Evolutionary conservation across 2,797 vertebrate genomes (phyloP), one percentile per base, ranked within the genome.

Genomic region (Sitta carolinensis): DNA sequence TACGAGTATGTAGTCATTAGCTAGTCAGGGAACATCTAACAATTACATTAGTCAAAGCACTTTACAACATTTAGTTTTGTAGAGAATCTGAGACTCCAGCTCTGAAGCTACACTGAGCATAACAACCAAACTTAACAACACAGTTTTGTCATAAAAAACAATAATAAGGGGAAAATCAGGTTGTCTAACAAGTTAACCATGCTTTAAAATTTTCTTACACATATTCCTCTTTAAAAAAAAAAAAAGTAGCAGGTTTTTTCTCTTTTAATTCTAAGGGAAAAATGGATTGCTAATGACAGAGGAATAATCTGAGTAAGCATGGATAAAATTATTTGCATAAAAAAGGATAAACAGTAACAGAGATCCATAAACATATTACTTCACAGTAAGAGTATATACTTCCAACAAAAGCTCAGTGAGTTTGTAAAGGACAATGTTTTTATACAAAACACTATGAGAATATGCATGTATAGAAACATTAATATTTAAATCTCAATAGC

Each of bases 11-110:
- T 54, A 94, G 92, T 95, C 88, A 96, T 96, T 97, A 95, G 84
- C 78, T 83, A 96, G 86, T 97, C 92, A 93, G 89, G 81, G 93
- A 95, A 95, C 52, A 95, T 94, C 86, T 90, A 95, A 95, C 77
- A 90, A 83, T 94, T 94, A 93, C 88, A 70, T 95, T 95, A 97
- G 94, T 92, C 94, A 95, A 97, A 96, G 92, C 88, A 93, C 72
- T 92, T 96, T 96, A 74, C 50, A 93, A 92, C 84, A 95, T 76
- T 90, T 84, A 70, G 47, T 87, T 94, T 80, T 80, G 75, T 87
- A 57, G n/a, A 66, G 52, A 87, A 94, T 27, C 18, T 87, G 86
- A 92, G 72, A 87, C 80, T 83, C n/a, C 68, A 76, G 22, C 16
- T 92, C 63, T 45, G 45, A 73, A 89, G 68, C 11, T 87, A 36